These are phyloP conservation scores for Mesochorus sp. DNA, from an alignment of 2,888 invertebrate species.

Conservation along the genomic window DNA sequence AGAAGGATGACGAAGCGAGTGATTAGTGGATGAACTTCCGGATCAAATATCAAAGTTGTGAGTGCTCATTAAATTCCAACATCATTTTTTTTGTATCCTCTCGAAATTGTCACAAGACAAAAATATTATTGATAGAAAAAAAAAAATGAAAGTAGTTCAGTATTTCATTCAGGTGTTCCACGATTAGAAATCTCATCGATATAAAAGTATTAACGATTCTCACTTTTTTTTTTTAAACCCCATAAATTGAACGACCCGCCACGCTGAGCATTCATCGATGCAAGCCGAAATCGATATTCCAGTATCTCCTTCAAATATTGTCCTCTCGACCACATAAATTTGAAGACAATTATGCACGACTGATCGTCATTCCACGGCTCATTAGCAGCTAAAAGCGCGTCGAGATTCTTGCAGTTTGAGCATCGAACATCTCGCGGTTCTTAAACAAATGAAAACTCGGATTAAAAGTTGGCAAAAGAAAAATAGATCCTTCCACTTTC, in stretches of 20 bases:
- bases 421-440: no score
- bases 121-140: neutral
- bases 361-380: conserved; percentile 16
- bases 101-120: neutral
- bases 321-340: neutral
- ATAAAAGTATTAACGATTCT: neutral
- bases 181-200: conserved; percentile 41
- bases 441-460: no score
- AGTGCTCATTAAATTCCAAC: no score
- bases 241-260: neutral
- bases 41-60: neutral
- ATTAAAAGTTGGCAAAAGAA: no score
- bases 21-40: neutral
- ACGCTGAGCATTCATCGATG: conserved; percentile 16
- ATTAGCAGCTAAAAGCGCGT: conserved; percentile 33
- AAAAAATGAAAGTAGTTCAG: conserved; percentile 1
- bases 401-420: conserved; percentile 1
- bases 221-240: no score
- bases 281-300: conserved; percentile 9
- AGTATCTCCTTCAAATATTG: neutral
- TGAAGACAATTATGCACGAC: conserved; percentile 31
- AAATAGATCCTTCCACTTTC: no score
- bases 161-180: conserved; percentile 1
- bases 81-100: neutral
- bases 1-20: neutral